Evolutionary conservation across 2,888 invertebrate species (phyloP).

Genomic region (Andrena haemorrhoa): DNA sequence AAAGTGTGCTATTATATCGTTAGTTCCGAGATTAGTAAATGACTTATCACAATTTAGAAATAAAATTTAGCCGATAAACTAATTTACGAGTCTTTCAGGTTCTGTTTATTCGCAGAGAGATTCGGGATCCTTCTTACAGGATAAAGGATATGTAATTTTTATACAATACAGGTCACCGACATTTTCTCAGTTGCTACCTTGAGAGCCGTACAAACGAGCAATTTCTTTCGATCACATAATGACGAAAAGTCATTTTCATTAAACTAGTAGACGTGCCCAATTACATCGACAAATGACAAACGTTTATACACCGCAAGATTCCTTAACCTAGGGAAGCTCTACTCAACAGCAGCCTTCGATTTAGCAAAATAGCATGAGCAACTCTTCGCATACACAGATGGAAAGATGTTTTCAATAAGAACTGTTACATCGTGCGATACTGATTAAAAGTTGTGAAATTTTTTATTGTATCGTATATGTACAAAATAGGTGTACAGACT

Average conservation of each 20-base stretch:
- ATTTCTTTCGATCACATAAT: slow-evolving; percentile 50
- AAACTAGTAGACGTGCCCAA: slow-evolving; percentile 18
- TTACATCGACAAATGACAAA: slow-evolving; percentile 42
- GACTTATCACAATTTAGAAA: slow-evolving; percentile 31
- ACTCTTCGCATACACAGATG: neutral
- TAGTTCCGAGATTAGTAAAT: neutral
- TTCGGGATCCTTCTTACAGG: slow-evolving; percentile 9
- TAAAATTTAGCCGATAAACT: slow-evolving; percentile 5
- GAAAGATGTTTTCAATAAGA: slow-evolving; percentile 61
- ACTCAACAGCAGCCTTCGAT: neutral
- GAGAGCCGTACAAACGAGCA: slow-evolving; percentile 31
- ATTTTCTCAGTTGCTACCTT: slow-evolving; percentile 19
- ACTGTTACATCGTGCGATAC: slow-evolving; percentile 65
- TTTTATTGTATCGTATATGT: slow-evolving; percentile 85
- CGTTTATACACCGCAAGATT: slow-evolving; percentile 12
- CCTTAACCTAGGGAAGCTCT: slow-evolving; percentile 18
- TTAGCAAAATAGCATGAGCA: neutral
- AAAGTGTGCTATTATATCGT: neutral
- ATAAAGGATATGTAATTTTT: slow-evolving; percentile 12
- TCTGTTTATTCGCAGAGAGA: slow-evolving; percentile 30
- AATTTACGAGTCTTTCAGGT: slow-evolving; percentile 32
- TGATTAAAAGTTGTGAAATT: slow-evolving; percentile 81
- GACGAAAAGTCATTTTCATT: slow-evolving; percentile 43
- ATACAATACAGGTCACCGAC: slow-evolving; percentile 25
- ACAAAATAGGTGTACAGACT: slow-evolving; percentile 85